phyloP scores from a whole-genome alignment of 2,888 invertebrate species.

The Lasioglossum villosulum region DNA sequence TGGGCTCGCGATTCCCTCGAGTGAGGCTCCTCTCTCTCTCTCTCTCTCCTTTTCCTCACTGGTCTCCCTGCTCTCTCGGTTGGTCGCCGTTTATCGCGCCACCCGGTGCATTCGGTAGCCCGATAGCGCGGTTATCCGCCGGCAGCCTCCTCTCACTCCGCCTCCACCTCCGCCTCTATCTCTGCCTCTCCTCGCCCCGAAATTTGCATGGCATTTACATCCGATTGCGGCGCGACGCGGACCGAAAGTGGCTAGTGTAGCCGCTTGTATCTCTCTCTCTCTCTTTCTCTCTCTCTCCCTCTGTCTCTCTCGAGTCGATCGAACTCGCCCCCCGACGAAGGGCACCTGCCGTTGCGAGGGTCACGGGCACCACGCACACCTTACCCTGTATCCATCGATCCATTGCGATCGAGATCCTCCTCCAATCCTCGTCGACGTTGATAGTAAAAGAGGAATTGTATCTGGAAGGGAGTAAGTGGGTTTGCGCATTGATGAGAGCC shows the following conservation, averaged over 20 bases:
- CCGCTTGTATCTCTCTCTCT: background rate
- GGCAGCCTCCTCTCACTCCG: slow-evolving; percentile 44
- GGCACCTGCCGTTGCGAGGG: slow-evolving; percentile 52
- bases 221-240: slow-evolving; percentile 75
- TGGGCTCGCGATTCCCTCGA: slow-evolving; percentile 44
- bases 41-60: background rate
- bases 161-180: slow-evolving; percentile 53
- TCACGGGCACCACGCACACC: slow-evolving; percentile 37
- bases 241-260: slow-evolving; percentile 71
- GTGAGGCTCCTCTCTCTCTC: background rate
- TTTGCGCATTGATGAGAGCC: background rate
- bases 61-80: slow-evolving; percentile 2
- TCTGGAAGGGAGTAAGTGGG: background rate
- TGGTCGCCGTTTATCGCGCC: slow-evolving; percentile 63
- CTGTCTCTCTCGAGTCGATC: slow-evolving; percentile 26
- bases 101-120: slow-evolving; percentile 69
- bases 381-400: background rate
- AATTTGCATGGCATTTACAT: slow-evolving; percentile 82
- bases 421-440: background rate
- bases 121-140: slow-evolving; percentile 65
- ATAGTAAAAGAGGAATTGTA: background rate
- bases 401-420: background rate
- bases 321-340: slow-evolving; percentile 38
- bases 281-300: background rate
- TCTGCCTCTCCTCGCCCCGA: slow-evolving; percentile 61